A percentile compares a stretch with the other conserved stretches of the same genome.
Conservation (phyloP, 2,113 vertebrate genomes). For the Syngnathoides biaculeatus region DNA sequence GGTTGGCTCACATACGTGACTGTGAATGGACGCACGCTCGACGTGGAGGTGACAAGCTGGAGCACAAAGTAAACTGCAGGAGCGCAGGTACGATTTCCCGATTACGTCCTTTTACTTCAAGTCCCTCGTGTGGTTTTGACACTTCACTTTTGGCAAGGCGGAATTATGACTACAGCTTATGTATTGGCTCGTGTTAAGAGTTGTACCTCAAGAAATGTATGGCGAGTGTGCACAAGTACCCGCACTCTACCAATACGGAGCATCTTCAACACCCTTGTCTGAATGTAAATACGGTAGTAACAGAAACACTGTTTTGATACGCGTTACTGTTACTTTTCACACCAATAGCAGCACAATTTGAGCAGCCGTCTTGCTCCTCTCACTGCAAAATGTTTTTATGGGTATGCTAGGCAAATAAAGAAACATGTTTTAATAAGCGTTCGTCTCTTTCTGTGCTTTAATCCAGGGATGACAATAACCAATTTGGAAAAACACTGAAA, state of each 20-base stretch:
- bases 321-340: constrained; percentile 10
- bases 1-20: constrained; percentile 39
- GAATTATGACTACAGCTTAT: background rate
- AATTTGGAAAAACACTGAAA: no score
- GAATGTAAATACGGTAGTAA: background rate
- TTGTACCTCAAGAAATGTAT: background rate
- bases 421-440: constrained; percentile 37
- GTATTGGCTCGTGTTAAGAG: background rate
- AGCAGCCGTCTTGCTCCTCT: constrained; percentile 29
- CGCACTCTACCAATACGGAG: background rate
- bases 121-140: background rate
- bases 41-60: constrained; percentile 8
- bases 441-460: constrained; percentile 4
- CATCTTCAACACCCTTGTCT: background rate
- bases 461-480: no score
- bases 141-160: background rate
- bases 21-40: constrained; percentile 7
- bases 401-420: constrained; percentile 45
- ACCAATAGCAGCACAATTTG: constrained; percentile 55
- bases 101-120: background rate
- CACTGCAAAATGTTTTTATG: constrained; percentile 48
- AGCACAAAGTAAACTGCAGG: constrained; percentile 5
- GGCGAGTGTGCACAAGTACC: background rate
- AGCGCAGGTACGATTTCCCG: background rate
- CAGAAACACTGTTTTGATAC: constrained; percentile 6